phyloP scores from a whole-genome alignment of 2,888 invertebrate species.

The Lissonota sp. region DNA sequence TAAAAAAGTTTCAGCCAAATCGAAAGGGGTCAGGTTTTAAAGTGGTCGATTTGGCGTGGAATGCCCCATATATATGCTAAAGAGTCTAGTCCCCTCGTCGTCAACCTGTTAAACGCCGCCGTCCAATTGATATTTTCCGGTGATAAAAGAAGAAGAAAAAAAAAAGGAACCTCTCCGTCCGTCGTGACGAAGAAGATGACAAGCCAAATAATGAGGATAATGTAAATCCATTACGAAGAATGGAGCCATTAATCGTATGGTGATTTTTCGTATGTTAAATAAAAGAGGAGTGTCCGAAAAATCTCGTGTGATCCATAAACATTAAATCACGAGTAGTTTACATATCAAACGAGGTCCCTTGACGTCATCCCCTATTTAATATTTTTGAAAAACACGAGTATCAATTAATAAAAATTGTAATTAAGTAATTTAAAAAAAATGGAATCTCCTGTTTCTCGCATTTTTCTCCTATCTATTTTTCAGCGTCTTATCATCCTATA shows the following conservation, averaged over 20 bases:
- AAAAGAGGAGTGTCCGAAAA: constrained; percentile 10
- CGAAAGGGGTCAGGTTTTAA: neutral
- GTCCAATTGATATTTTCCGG: constrained; percentile 63
- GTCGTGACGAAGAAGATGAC: neutral
- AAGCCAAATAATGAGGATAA: constrained; percentile 27
- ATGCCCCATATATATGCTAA: constrained; percentile 18
- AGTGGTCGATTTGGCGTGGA: neutral
- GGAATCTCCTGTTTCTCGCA: too few species aligned
- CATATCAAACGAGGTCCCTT: constrained; percentile 9
- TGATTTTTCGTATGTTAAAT: constrained; percentile 40
- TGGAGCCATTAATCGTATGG: neutral
- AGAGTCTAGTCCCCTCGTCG: constrained; percentile 44
- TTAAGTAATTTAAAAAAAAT: too few species aligned
- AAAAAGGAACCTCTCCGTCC: constrained; percentile 6
- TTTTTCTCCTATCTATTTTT: neutral
- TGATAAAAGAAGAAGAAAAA: constrained; percentile 37
- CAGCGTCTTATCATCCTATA: constrained; percentile 16
- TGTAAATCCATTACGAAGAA: constrained; percentile 19
- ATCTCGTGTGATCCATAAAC: neutral
- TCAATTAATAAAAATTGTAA: too few species aligned
- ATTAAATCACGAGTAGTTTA: constrained; percentile 34
- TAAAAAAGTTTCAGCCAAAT: neutral
- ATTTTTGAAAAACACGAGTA: too few species aligned
- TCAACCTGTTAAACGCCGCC: constrained; percentile 39
- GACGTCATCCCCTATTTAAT: too few species aligned